These are phyloP conservation scores for Halictus ligatus DNA, from an alignment of 2,888 invertebrate genomes.

Conservation along the genomic window DNA sequence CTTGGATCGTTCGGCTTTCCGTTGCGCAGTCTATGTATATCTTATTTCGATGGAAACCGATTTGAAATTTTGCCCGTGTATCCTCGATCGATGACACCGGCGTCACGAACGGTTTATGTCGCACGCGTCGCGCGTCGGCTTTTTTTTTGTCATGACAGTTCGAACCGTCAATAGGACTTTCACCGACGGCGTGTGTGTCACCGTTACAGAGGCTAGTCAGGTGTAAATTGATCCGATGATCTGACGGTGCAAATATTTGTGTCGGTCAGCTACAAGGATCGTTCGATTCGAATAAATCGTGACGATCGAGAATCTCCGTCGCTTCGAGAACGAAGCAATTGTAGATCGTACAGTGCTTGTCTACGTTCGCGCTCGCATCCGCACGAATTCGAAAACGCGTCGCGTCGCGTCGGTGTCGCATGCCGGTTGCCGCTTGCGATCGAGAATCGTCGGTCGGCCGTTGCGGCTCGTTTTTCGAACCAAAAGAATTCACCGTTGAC, in stretches of 20 bases:
- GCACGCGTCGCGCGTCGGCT: background rate
- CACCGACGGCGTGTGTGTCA: background rate
- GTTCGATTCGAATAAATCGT: background rate
- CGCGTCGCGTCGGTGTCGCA: no score
- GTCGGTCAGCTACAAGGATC: background rate
- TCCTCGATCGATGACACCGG: background rate
- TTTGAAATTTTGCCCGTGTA: background rate
- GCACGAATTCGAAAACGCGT: no score
- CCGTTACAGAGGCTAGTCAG: background rate
- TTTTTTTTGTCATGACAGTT: background rate
- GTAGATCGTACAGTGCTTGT: no score
- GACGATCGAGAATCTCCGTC: background rate
- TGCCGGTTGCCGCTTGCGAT: no score
- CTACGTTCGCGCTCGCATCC: no score
- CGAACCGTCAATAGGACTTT: conserved; percentile 16
- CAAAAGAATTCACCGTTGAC: background rate
- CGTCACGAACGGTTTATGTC: background rate
- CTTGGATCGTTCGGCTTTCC: background rate
- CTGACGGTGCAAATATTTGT: background rate
- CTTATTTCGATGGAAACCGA: background rate
- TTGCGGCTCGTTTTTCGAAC: no score
- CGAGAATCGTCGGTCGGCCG: no score
- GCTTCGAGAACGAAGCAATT: background rate
- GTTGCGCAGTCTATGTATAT: background rate
- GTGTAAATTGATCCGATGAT: background rate